Conservation (phyloP, 2,797 vertebrate species). For the Pseudotriccus pelzelni region DNA sequence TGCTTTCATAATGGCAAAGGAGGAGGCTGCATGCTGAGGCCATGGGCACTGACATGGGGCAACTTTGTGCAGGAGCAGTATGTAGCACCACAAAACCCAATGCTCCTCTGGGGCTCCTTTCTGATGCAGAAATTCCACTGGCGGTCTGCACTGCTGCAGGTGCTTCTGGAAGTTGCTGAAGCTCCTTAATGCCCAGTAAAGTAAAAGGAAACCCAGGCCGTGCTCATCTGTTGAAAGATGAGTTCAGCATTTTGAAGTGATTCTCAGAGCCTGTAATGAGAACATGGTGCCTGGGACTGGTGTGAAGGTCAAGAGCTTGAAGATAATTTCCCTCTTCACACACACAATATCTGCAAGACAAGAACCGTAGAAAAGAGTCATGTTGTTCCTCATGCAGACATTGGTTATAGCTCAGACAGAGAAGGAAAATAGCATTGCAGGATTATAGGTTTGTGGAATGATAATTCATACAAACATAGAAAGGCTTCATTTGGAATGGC, state of each 20-base stretch:
- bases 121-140: neutral
- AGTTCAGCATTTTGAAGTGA: neutral
- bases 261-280: neutral
- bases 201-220: neutral
- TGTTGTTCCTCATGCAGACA: neutral
- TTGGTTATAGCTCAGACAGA: neutral
- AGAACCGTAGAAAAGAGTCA: neutral
- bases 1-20: neutral
- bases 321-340: neutral
- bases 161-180: neutral
- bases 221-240: neutral
- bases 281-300: neutral
- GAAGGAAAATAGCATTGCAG: neutral
- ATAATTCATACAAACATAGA: neutral
- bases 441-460: neutral
- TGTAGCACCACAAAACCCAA: neutral
- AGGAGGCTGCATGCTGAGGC: neutral
- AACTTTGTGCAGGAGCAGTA: neutral
- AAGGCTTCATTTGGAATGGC: neutral
- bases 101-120: neutral
- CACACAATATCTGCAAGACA: neutral
- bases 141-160: neutral
- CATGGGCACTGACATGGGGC: fast-evolving
- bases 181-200: neutral
- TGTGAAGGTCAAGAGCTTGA: neutral